Evolutionary conservation across 2,113 vertebrate genomes (phyloP), one percentile per base, ranked within the genome.

Genomic region (Colius striatus): DNA sequence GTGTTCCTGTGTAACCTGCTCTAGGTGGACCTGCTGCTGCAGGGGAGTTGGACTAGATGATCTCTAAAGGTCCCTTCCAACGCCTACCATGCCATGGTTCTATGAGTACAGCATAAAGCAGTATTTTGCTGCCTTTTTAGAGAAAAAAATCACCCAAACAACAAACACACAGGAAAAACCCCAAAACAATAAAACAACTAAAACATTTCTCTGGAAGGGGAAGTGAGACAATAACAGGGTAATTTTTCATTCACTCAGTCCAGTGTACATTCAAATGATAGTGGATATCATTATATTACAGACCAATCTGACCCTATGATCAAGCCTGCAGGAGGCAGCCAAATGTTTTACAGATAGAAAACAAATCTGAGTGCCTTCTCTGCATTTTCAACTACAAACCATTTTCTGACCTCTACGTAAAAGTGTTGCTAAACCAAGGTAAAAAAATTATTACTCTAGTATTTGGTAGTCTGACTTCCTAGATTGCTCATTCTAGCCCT

Each of bases 201-300:
- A n/a, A n/a, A n/a, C 15, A 10, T 41, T 60, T 66, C 3, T 61
- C 16, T 55, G 30, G 23, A 19, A 84, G 45, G 51, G 16, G 30
- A 87, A 87, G 55, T 38, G 22, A 36, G n/a, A 72, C 16, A 84
- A 10, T 73, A 22, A 38, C 10, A 61, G 11, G 67, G 32, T n/a
- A 41, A 32, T 47, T 72, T 48, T 19, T 6, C 2, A 4, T 34
- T 30, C 6, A 60, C 10, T 27, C 22, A 60, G 34, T 60, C 34
- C 38, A 51, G 7, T 14, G 17, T 71, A 34, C 58, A 20, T 48
- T 1, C 0, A 63, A 77, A 53, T 68, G 5, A 57, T 30, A 58
- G 11, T 4, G 18, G 3, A 47, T 36, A 50, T 88, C 41, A 22
- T 0, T 32, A 20, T 14, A 2, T 53, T 53, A 66, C 1, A 0